Evolutionary conservation across 1,140 invertebrate genomes (phyloP), one percentile per base, ranked within the genome.

Genomic region (Metopolophium dirhodum): DNA sequence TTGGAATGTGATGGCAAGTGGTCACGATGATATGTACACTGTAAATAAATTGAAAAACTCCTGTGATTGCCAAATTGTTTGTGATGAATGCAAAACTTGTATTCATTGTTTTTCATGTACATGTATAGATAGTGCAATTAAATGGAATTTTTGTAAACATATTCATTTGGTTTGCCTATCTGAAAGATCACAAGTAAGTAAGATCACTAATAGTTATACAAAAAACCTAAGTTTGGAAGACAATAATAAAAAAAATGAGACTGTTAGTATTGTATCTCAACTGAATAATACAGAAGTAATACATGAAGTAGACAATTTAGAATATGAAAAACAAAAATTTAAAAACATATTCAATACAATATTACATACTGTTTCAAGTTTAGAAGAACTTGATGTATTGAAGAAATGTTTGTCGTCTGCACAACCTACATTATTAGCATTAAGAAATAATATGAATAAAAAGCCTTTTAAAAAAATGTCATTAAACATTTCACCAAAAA

Each of bases 71-170:
- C n/a, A 82, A 82, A 82, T 82, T 20, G n/a, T 82, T 35, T 82
- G n/a, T 82, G 77, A 82, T 35, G 77, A 82, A 37, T 82, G 77
- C 77, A n/a, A 82, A 82, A 82, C 35, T 82, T 82, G n/a, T 82
- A 82, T 45, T 83, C 20, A 83, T 83, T 83, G 37, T 83, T 83
- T 41, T 83, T 23, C 22, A 23, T 83, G 82, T 83, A 23, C 35
- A 22, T 83, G 37, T 83, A 45, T 83, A 41, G 82, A 83, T 23
- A 83, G 82, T 83, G 82, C 82, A 41, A 83, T 83, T 23, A 83
- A 83, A 83, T 83, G 37, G 82, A 83, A 83, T 83, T 30, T 83
- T 22, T 83, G 82, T 37, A 83, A 41, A 9, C 35, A 83, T 83
- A 83, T 83, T 9, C 37, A 83, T 83, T 83, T 83, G 22, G 37